A percentile compares a stretch with the other conserved stretches of the same genome.
Conservation (phyloP, 2,888 invertebrate species). For the Melanostoma scalare region DNA sequence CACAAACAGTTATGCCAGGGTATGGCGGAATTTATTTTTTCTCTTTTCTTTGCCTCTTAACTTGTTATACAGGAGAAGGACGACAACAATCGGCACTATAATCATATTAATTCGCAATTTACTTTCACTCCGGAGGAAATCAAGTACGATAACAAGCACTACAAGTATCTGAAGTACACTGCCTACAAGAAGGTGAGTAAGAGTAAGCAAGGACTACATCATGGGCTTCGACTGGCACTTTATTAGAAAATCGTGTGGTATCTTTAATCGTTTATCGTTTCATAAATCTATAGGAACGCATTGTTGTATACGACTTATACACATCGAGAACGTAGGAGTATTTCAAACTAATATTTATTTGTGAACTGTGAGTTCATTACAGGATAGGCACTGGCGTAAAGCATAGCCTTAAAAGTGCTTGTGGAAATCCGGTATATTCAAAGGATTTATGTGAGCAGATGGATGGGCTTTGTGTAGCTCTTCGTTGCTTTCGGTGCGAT, state of each 20-base stretch:
- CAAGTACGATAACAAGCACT: constrained; percentile 90
- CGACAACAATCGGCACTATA: constrained; percentile 82
- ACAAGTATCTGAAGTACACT: constrained; percentile 89
- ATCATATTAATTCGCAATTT: constrained; percentile 83
- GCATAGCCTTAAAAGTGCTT: constrained; percentile 9
- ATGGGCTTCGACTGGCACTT: background rate
- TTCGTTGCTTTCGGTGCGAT: background rate
- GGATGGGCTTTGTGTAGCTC: constrained; percentile 9
- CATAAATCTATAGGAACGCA: constrained; percentile 40
- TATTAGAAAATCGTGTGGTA: constrained; percentile 44
- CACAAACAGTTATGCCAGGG: constrained; percentile 25
- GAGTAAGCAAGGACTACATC: too few relatives aligned
- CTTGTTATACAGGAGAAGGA: constrained; percentile 78
- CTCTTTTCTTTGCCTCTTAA: constrained; percentile 50
- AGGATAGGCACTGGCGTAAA: constrained; percentile 6
- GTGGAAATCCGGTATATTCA: constrained; percentile 17
- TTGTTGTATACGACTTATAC: constrained; percentile 30
- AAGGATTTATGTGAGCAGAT: constrained; percentile 4
- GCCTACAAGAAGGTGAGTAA: constrained; percentile 86
- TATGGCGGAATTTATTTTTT: constrained; percentile 35
- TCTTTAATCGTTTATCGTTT: constrained; percentile 66
- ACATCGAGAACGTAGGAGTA: constrained; percentile 19
- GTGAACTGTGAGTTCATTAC: constrained; percentile 29
- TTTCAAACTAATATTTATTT: constrained; percentile 26
- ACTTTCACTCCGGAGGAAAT: constrained; percentile 89